Percentiles rank a stretch among this genome's conserved stretches.
Evolutionary conservation across 2,113 vertebrate species (phyloP).

Genomic region (Sander lucioperca): DNA sequence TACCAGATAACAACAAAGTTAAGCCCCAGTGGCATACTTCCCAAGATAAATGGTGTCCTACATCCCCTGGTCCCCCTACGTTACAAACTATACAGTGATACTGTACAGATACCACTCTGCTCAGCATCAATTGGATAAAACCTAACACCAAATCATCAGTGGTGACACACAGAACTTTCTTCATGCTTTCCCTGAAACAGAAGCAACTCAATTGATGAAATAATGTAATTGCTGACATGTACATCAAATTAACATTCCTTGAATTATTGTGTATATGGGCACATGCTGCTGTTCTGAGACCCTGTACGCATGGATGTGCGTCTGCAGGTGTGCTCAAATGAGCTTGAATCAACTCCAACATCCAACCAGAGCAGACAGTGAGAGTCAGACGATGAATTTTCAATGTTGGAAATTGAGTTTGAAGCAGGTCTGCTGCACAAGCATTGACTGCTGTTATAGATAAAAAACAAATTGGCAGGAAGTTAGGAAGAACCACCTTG

Average conservation of each 20-base stretch:
- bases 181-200: neutral
- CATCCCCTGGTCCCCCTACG: neutral
- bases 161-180: neutral
- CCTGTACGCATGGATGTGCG: neutral
- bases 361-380: constrained; percentile 8
- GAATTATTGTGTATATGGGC: neutral
- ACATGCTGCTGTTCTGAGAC: neutral
- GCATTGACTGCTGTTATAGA: constrained; percentile 26
- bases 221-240: neutral
- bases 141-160: neutral
- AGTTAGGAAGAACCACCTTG: constrained; percentile 28
- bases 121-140: neutral
- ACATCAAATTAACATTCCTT: neutral
- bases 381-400: constrained; percentile 36
- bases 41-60: constrained; percentile 8
- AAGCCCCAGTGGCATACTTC: constrained; percentile 16
- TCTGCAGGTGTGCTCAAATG: neutral
- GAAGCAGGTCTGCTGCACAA: constrained; percentile 32
- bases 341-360: neutral
- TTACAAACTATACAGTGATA: constrained; percentile 8
- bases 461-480: constrained; percentile 10
- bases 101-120: neutral
- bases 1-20: neutral
- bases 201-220: neutral
- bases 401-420: constrained; percentile 34